phyloP scores from a whole-genome alignment of 2,113 vertebrate species.

The Vidua chalybeata region DNA sequence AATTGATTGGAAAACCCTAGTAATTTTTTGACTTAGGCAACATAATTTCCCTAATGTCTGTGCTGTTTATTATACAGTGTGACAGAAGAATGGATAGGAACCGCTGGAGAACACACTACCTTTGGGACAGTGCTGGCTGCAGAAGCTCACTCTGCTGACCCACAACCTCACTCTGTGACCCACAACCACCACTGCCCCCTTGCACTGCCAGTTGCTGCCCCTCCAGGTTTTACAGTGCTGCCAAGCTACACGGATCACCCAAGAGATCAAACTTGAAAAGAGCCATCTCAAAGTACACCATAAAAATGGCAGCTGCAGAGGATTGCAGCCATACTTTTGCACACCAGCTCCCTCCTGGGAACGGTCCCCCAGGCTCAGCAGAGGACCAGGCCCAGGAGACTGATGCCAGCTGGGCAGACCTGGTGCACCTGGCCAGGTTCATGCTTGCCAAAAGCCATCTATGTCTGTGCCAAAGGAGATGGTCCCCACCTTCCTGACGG shows the following conservation, averaged over 20 bases:
- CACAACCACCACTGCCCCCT: neutral
- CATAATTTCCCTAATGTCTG: neutral
- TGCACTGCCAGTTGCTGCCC: neutral
- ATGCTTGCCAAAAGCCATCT: neutral
- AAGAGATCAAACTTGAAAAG: neutral
- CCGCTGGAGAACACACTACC: neutral
- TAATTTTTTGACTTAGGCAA: neutral
- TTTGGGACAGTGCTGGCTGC: neutral
- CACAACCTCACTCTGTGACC: neutral
- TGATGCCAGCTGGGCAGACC: neutral
- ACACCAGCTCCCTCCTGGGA: neutral
- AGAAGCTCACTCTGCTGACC: neutral
- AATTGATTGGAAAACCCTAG: neutral
- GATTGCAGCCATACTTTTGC: neutral
- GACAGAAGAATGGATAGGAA: neutral
- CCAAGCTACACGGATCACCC: neutral
- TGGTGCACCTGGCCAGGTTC: neutral
- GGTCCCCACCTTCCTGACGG: accelerated
- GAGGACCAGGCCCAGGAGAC: neutral
- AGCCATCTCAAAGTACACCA: neutral
- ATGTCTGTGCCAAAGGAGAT: neutral
- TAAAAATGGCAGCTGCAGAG: neutral
- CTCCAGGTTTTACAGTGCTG: neutral
- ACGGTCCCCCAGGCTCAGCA: neutral
- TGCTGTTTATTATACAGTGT: neutral